phyloP scores from a whole-genome alignment of 2,113 vertebrate species.

The Pelmatolapia mariae region DNA sequence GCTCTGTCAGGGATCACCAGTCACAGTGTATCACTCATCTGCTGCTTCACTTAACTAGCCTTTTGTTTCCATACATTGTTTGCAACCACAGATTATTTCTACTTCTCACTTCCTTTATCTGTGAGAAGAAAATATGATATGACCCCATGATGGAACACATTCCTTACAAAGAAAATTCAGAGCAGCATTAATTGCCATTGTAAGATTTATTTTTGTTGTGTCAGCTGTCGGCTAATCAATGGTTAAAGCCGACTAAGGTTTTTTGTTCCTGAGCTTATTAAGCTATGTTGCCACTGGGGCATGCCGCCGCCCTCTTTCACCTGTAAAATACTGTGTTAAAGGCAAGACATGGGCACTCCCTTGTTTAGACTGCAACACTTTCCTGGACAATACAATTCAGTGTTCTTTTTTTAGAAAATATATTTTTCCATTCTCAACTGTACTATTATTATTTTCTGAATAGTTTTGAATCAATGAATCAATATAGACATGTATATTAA shows the following conservation, averaged over 20 bases:
- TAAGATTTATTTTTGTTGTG: conserved; percentile 38
- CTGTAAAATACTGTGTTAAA: neutral
- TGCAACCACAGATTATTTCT: conserved; percentile 9
- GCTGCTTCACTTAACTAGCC: neutral
- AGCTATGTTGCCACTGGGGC: neutral
- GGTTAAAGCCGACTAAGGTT: conserved; percentile 50
- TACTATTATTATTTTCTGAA: neutral
- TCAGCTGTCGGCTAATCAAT: conserved; percentile 51
- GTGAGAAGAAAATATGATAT: neutral
- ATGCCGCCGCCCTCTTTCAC: neutral
- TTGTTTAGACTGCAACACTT: neutral
- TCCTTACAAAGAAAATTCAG: neutral
- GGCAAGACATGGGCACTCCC: neutral
- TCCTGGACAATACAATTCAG: neutral
- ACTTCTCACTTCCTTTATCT: neutral
- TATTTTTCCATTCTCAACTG: neutral
- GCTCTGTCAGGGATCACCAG: conserved; percentile 34
- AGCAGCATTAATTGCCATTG: conserved; percentile 5
- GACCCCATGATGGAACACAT: neutral
- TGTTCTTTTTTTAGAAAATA: neutral
- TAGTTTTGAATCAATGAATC: neutral
- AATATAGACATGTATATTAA: rapidly evolving
- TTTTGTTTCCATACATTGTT: conserved; percentile 13
- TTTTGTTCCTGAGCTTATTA: conserved; percentile 59
- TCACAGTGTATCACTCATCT: conserved; percentile 5